Conservation (phyloP, 1,140 invertebrate genomes). For the Pseudomyrmex gracilis region DNA sequence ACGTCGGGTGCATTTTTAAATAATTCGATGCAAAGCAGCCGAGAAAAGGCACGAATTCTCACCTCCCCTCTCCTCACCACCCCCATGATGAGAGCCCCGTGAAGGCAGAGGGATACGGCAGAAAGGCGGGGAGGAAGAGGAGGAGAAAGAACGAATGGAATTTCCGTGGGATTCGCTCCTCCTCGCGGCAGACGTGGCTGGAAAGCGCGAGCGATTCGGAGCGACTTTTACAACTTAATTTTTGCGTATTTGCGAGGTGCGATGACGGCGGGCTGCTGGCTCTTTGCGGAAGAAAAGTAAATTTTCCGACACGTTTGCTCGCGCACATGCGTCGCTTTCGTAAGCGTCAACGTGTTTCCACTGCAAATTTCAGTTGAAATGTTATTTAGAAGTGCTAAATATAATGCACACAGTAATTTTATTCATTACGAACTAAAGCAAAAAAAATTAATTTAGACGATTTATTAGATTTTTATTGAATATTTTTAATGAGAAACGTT, state of each 20-base stretch:
- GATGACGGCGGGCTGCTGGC: slow-evolving; percentile 24
- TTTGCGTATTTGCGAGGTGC: slow-evolving; percentile 57
- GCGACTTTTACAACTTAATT: slow-evolving; percentile 63
- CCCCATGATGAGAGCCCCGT: too few relatives aligned
- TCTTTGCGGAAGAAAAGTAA: slow-evolving; percentile 55
- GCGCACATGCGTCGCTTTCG: slow-evolving; percentile 34
- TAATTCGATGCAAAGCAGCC: slow-evolving; percentile 62
- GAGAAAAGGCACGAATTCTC: slow-evolving; percentile 45
- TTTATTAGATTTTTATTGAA: not conserved
- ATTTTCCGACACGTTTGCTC: slow-evolving; percentile 59
- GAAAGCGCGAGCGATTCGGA: slow-evolving; percentile 53
- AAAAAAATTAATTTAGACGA: not conserved
- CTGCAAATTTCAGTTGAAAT: slow-evolving; percentile 20
- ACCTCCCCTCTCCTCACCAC: not conserved
- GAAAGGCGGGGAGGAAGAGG: not conserved
- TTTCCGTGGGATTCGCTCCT: slow-evolving; percentile 37
- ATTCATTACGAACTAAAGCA: not conserved
- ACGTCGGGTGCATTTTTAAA: slow-evolving; percentile 67
- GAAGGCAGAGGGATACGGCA: not conserved
- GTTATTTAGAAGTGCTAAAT: slow-evolving; percentile 36
- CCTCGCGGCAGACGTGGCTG: slow-evolving; percentile 56
- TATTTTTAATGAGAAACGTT: not conserved
- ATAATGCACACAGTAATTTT: not conserved
- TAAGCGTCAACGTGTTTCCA: slow-evolving; percentile 20
- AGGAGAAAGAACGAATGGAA: slow-evolving; percentile 50